These are phyloP conservation scores for Morelia viridis DNA, from an alignment of 2,797 vertebrate genomes.

Conservation along the genomic window DNA sequence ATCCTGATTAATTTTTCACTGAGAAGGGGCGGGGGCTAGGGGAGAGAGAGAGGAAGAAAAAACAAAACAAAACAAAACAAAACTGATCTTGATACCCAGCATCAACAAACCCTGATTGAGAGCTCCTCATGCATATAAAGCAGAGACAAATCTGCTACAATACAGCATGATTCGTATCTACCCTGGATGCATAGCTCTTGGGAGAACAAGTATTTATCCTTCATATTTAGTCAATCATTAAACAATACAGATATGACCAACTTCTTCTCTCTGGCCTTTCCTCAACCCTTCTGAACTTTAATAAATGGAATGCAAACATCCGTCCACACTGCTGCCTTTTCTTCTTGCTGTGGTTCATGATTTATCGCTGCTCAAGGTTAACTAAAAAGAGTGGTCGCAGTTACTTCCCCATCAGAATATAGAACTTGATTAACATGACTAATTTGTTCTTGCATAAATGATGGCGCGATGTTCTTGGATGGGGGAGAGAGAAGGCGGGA, in stretches of 20 bases:
- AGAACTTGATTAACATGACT: background rate
- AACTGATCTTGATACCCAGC: slow-evolving; percentile 67
- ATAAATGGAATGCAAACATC: slow-evolving; percentile 59
- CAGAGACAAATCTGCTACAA: slow-evolving; percentile 62
- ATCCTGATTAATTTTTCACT: slow-evolving; percentile 79
- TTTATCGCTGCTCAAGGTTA: slow-evolving; percentile 51
- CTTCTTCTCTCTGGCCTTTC: slow-evolving; percentile 53
- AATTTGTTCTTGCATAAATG: background rate
- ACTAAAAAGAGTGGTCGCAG: slow-evolving; percentile 41
- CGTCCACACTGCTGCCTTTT: slow-evolving; percentile 8
- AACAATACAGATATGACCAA: slow-evolving; percentile 64
- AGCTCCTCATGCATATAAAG: slow-evolving; percentile 60
- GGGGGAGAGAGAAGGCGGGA: background rate
- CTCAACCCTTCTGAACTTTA: slow-evolving; percentile 58
- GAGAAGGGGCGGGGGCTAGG: background rate
- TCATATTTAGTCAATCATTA: slow-evolving; percentile 61
- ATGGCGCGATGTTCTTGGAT: background rate
- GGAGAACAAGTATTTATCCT: slow-evolving; percentile 54
- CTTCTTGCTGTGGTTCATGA: slow-evolving; percentile 43
- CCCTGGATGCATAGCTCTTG: slow-evolving; percentile 62
- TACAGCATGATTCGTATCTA: slow-evolving; percentile 58
- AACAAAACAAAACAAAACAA: slow-evolving; percentile 35
- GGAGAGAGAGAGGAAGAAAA: no score
- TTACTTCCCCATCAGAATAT: slow-evolving; percentile 30
- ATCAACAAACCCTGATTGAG: slow-evolving; percentile 67